phyloP scores from a whole-genome alignment of 1,140 invertebrate species.

The Popillia japonica region DNA sequence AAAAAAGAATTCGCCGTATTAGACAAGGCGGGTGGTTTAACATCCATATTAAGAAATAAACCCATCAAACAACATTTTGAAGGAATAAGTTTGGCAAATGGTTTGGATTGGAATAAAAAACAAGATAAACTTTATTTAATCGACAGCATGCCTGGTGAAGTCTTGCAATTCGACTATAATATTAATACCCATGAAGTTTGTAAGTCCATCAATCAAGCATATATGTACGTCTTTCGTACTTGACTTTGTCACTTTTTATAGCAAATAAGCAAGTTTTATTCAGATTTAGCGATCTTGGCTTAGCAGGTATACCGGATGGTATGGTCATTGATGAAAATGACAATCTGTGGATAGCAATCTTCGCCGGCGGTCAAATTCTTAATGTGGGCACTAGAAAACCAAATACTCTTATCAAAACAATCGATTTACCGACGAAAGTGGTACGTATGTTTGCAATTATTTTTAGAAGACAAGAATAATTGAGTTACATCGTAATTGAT shows the following conservation, averaged over 20 bases:
- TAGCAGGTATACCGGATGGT: conserved; percentile 66
- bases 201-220: conserved; percentile 58
- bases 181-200: conserved; percentile 70
- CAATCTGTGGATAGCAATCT: conserved; percentile 71
- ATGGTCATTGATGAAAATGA: conserved; percentile 72
- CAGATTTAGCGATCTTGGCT: conserved; percentile 44
- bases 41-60: not conserved
- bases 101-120: conserved; percentile 76
- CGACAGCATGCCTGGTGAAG: conserved; percentile 70
- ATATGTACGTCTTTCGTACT: not conserved
- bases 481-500: no score
- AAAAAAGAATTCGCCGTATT: not conserved
- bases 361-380: conserved; percentile 55
- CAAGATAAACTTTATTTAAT: conserved; percentile 77
- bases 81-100: conserved; percentile 71
- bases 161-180: conserved; percentile 78
- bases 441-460: conserved; percentile 18
- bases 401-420: conserved; percentile 49
- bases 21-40: not conserved
- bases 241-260: conserved; percentile 40
- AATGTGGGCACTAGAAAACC: conserved; percentile 53
- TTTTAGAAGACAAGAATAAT: no score
- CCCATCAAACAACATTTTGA: not conserved
- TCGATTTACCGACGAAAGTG: conserved; percentile 47
- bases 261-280: conserved; percentile 48